Percentiles rank a stretch among this genome's conserved stretches.
Evolutionary conservation across 2,888 invertebrate genomes (phyloP).

Genomic region (Liodrosophila aerea): DNA sequence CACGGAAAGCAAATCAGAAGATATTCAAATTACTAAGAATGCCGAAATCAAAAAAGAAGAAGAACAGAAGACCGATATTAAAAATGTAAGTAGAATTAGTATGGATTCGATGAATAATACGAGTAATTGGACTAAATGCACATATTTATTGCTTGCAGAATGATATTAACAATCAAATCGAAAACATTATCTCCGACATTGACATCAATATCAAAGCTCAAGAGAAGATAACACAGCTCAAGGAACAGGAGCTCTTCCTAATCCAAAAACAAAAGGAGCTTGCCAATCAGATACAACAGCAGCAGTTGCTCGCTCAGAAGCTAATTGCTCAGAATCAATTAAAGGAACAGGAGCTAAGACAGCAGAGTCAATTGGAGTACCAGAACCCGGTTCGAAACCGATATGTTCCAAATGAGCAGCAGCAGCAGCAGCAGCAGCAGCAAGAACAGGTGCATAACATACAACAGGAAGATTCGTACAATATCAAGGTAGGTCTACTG

Average conservation of each 20-base stretch:
- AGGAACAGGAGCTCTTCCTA: slow-evolving; percentile 65
- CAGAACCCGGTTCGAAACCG: slow-evolving; percentile 7
- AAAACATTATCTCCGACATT: slow-evolving; percentile 86
- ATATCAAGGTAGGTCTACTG: slow-evolving; percentile 23
- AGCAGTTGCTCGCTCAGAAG: slow-evolving; percentile 64
- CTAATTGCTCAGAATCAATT: slow-evolving; percentile 58
- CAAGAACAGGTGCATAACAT: background rate
- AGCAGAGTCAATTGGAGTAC: slow-evolving; percentile 4
- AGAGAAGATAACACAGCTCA: slow-evolving; percentile 72
- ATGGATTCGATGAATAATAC: too few relatives aligned
- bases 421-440: slow-evolving; percentile 2
- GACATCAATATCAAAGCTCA: slow-evolving; percentile 84
- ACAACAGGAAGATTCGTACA: slow-evolving; percentile 8
- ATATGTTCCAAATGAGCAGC: background rate
- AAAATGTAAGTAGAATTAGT: slow-evolving; percentile 22
- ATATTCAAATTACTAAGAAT: background rate
- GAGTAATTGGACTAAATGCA: too few relatives aligned
- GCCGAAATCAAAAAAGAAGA: slow-evolving; percentile 2
- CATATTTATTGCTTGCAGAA: slow-evolving; percentile 23
- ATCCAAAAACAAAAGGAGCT: slow-evolving; percentile 70
- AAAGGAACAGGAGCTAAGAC: slow-evolving; percentile 53
- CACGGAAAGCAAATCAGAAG: background rate
- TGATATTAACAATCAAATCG: slow-evolving; percentile 82
- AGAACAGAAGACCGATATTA: slow-evolving; percentile 2
- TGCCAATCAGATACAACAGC: slow-evolving; percentile 67